Evolutionary conservation across 2,888 invertebrate species (phyloP).

Genomic region (Mechanitis mazaeus): DNA sequence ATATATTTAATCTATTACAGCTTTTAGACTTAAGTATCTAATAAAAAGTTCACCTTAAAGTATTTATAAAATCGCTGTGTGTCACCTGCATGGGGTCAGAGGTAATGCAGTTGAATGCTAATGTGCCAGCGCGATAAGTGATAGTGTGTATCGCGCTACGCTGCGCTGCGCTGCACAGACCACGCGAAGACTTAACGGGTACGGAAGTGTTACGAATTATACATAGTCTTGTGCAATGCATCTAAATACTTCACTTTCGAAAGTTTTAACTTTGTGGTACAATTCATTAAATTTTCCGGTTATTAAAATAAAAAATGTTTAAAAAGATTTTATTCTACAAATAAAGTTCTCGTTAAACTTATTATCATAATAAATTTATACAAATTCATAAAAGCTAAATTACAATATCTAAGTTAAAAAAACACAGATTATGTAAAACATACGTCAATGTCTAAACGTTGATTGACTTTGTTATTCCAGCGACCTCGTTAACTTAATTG

Average conservation of each 20-base stretch:
- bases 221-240: too few relatives aligned
- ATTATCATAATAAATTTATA: too few relatives aligned
- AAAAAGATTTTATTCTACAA: too few relatives aligned
- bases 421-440: neutral
- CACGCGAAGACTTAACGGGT: slow-evolving; percentile 38
- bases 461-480: neutral
- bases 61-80: neutral
- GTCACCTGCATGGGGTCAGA: slow-evolving; percentile 26
- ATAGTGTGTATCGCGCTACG: slow-evolving; percentile 16
- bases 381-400: too few relatives aligned
- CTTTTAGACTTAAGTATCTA: too few relatives aligned
- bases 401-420: neutral
- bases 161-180: slow-evolving; percentile 22
- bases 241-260: too few relatives aligned
- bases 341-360: too few relatives aligned
- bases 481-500: slow-evolving; percentile 2
- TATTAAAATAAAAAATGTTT: too few relatives aligned
- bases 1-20: too few relatives aligned
- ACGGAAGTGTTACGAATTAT: slow-evolving; percentile 36
- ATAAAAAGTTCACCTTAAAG: too few relatives aligned
- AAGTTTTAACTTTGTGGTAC: too few relatives aligned
- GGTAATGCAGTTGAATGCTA: slow-evolving; percentile 63
- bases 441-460: neutral
- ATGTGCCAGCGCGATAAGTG: slow-evolving; percentile 44
- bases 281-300: too few relatives aligned